Base-by-base conservation (phyloP, 2,113 vertebrate species). In the Eubucco bourcierii region DNA sequence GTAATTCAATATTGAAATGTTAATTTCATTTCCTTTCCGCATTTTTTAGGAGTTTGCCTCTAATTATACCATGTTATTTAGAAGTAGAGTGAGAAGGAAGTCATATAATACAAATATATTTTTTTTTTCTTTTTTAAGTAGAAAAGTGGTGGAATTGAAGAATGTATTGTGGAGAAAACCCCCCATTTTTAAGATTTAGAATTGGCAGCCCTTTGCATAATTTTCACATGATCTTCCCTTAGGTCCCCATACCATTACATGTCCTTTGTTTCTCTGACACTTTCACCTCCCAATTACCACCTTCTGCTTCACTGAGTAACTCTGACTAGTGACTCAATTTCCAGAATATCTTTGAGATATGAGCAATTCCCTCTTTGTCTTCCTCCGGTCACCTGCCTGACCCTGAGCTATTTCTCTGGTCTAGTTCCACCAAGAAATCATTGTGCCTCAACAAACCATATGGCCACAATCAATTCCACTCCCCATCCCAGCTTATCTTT, bases 401-500 rank as follows among this genome's bases (percentile, higher is more conserved):
- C 94, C 94, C 90, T 91, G 72, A 94, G 79, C 67, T 95, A 92
- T 96, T 96, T 95, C 89, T 92, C 41, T 55, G 90, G 41, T 90
- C 87, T 82, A 60, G 87, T 87, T 96, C 81, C 75, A 90, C 94
- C 84, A 92, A 94, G 94, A 95, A 94, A 82, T 92, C 95, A 87
- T 84, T 94, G 92, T 89, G 65, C 75, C 81, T 94, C 89, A 92
- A 67, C 90, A 80, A 93, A 78, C 92, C 94, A 96, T 94, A 92
- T 96, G 95, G 92, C 92, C 84, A 92, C 87, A 93, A 94, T 95
- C 94, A 96, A 34, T 95, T 88, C 87, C 67, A 96, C 94, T 95
- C 95, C 92, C 88, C 59, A 80, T 47, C 90, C 33, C 75, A 94
- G 81, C 84, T 95, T 96, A 95, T 95, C 96, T 96, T 96, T 96